Evolutionary conservation across 2,888 invertebrate genomes (phyloP).

Genomic region (Leptarthrus brevirostris): DNA sequence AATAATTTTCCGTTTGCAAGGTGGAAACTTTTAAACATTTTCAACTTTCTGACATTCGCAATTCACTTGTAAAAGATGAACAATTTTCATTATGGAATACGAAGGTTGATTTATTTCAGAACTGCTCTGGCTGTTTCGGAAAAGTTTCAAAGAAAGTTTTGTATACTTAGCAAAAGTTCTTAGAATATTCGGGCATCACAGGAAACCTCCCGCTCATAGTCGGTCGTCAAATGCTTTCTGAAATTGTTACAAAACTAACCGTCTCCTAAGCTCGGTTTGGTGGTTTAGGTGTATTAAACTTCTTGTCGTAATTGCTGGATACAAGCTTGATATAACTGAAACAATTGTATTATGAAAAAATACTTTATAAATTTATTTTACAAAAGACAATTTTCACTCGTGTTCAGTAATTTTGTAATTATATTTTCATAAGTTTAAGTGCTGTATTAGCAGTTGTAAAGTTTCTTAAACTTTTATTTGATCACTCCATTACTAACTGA

Average conservation of each 20-base stretch:
- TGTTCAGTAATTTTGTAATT: too few species aligned
- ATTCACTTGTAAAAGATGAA: conserved; percentile 45
- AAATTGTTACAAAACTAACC: conserved; percentile 2
- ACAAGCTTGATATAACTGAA: conserved; percentile 9
- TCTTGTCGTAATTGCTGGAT: not conserved
- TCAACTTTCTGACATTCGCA: conserved; percentile 47
- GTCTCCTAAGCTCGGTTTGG: not conserved
- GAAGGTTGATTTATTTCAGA: conserved; percentile 39
- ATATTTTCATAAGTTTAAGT: too few species aligned
- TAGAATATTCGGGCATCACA: not conserved
- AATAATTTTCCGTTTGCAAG: conserved; percentile 19
- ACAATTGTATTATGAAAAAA: not conserved
- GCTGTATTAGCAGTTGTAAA: too few species aligned
- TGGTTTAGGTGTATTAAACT: conserved; percentile 8
- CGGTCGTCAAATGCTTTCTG: conserved; percentile 7
- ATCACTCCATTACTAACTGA: too few species aligned
- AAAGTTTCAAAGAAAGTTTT: conserved; percentile 24
- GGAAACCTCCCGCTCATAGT: conserved; percentile 1
- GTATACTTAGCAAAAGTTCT: conserved; percentile 38
- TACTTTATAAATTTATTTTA: not conserved
- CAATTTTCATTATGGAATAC: conserved; percentile 40
- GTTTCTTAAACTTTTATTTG: too few species aligned
- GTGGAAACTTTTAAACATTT: conserved; percentile 41
- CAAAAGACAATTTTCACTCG: too few species aligned
- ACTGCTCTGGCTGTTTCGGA: conserved; percentile 18